phyloP scores from a whole-genome alignment of 2,113 vertebrate species.

The Sakesphorus luctuosus region DNA sequence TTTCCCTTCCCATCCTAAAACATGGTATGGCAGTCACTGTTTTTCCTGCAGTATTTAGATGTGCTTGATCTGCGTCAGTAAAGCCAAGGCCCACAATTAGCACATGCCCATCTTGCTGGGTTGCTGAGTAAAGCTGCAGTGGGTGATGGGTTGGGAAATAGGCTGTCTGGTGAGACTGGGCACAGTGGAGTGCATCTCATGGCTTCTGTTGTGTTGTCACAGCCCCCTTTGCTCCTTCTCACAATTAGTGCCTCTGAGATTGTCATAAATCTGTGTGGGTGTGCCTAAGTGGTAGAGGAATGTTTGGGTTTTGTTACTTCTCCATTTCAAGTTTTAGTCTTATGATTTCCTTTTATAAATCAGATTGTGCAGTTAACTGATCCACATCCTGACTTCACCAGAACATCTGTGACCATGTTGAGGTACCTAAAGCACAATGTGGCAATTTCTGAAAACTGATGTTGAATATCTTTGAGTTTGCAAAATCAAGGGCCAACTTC shows the following conservation, averaged over 20 bases:
- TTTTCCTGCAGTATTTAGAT: not conserved
- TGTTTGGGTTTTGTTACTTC: not conserved
- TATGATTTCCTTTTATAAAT: not conserved
- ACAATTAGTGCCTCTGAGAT: not conserved
- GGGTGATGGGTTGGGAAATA: not conserved
- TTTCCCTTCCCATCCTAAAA: not conserved
- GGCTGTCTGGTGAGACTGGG: not conserved
- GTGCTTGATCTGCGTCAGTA: not conserved
- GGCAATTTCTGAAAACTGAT: not conserved
- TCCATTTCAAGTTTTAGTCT: not conserved
- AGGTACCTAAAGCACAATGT: not conserved
- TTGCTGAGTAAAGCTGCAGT: not conserved
- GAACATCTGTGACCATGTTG: not conserved
- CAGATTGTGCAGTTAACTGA: not conserved
- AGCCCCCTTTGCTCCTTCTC: not conserved
- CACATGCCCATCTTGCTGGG: no score
- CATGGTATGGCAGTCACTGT: not conserved
- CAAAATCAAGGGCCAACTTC: not conserved
- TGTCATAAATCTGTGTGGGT: not conserved
- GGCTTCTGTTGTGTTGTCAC: not conserved
- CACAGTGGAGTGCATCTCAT: fast-evolving
- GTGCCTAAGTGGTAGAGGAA: not conserved
- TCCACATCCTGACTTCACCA: not conserved
- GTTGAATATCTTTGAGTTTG: not conserved
- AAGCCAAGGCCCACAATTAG: not conserved